Conservation (phyloP, 2,797 vertebrate genomes). For the Kryptopterus vitreolus region DNA sequence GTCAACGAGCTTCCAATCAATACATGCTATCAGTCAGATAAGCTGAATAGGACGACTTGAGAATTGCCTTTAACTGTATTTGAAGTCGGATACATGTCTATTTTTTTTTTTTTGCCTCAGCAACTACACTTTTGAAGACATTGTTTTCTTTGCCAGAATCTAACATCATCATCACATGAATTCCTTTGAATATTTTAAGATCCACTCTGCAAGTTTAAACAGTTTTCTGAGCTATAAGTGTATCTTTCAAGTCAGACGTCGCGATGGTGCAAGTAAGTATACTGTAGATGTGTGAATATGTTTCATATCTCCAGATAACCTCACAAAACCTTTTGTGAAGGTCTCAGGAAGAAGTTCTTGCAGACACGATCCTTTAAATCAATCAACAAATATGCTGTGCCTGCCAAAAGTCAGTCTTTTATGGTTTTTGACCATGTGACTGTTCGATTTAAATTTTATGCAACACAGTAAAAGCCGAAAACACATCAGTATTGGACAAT, state of each 20-base stretch:
- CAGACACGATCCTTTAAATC: too few relatives aligned
- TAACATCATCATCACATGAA: too few relatives aligned
- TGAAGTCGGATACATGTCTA: background rate
- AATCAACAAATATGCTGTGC: too few relatives aligned
- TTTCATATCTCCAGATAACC: background rate
- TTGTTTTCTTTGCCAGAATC: background rate
- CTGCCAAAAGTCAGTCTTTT: too few relatives aligned
- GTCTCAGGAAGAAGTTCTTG: too few relatives aligned
- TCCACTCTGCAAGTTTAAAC: background rate
- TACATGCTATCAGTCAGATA: slow-evolving; percentile 26
- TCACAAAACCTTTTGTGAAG: too few relatives aligned
- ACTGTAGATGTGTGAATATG: background rate
- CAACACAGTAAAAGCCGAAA: too few relatives aligned
- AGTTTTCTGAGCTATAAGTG: background rate
- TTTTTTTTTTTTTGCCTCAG: background rate
- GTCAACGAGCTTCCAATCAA: slow-evolving; percentile 39
- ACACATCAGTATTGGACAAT: too few relatives aligned
- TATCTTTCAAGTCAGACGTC: background rate
- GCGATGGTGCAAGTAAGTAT: background rate
- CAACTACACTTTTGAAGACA: background rate
- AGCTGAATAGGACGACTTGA: slow-evolving; percentile 15
- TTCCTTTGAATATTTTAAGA: background rate
- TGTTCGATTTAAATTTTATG: too few relatives aligned
- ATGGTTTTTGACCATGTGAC: too few relatives aligned
- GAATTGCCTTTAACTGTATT: slow-evolving; percentile 21